phyloP scores from a whole-genome alignment of 2,888 invertebrate species.

The Antheraea assamensis region DNA sequence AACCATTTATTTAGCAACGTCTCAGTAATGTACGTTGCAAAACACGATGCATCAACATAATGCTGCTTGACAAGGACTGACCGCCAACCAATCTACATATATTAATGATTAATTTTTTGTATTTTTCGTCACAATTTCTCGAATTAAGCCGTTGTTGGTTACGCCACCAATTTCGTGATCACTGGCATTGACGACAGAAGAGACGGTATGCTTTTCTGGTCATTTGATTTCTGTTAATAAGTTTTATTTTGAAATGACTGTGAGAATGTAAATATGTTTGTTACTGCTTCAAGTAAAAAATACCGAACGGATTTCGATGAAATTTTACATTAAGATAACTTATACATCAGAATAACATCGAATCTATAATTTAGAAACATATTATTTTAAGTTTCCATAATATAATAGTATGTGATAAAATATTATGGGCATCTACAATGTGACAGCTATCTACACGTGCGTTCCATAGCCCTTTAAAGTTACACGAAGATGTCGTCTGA shows the following conservation, averaged over 20 bases:
- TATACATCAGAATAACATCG: too few relatives aligned
- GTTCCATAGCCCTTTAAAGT: too few relatives aligned
- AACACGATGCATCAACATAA: constrained; percentile 30
- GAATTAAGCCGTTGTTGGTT: background rate
- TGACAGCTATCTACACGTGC: too few relatives aligned
- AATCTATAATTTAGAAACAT: too few relatives aligned
- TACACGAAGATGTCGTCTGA: too few relatives aligned
- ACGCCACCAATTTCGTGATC: background rate
- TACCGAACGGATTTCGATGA: too few relatives aligned
- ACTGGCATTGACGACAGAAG: background rate
- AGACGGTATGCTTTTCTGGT: background rate
- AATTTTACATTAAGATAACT: too few relatives aligned
- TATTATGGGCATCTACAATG: too few relatives aligned
- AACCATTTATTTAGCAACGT: constrained; percentile 36
- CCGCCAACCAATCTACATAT: constrained; percentile 9
- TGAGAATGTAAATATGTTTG: background rate
- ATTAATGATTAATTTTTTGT: constrained; percentile 4
- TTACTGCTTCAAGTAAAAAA: too few relatives aligned
- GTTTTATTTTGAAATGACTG: background rate
- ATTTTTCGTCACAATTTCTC: background rate
- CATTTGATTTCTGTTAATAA: too few relatives aligned
- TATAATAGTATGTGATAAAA: too few relatives aligned
- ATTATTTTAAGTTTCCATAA: too few relatives aligned
- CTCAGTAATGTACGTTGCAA: constrained; percentile 34
- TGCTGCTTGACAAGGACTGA: constrained; percentile 1